phyloP scores from a whole-genome alignment of 2,888 invertebrate genomes.

The Callosobruchus maculatus region DNA sequence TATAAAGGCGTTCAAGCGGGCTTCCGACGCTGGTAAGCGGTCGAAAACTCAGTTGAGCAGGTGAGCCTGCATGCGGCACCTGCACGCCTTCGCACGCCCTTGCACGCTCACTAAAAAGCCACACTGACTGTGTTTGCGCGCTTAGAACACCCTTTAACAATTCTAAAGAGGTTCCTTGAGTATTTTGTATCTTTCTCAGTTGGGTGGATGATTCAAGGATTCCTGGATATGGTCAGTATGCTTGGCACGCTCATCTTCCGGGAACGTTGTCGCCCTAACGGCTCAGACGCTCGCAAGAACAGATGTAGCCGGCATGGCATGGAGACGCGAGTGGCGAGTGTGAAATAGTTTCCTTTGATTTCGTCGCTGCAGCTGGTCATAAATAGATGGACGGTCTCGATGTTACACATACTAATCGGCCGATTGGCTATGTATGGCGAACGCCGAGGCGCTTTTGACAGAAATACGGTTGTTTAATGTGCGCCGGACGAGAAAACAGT shows the following conservation, averaged over 20 bases:
- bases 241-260: neutral
- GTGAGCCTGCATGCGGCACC: no score
- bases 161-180: no score
- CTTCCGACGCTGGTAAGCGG: no score
- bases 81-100: no score
- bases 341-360: neutral
- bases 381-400: neutral
- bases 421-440: neutral
- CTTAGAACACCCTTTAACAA: no score
- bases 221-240: neutral
- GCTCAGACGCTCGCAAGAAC: neutral
- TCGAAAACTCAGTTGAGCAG: no score
- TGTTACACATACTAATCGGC: neutral
- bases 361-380: neutral
- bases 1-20: no score
- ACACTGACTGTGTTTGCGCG: no score
- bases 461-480: neutral
- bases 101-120: no score
- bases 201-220: neutral
- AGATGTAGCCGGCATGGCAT: neutral
- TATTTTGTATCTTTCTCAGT: no score
- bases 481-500: no score
- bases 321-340: neutral
- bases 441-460: neutral
- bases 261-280: neutral